A percentile compares a stretch with the other conserved stretches of the same genome.
These are phyloP conservation scores for Pristionchus pacificus DNA, from an alignment of 1,140 invertebrate species.

Conservation along the genomic window DNA sequence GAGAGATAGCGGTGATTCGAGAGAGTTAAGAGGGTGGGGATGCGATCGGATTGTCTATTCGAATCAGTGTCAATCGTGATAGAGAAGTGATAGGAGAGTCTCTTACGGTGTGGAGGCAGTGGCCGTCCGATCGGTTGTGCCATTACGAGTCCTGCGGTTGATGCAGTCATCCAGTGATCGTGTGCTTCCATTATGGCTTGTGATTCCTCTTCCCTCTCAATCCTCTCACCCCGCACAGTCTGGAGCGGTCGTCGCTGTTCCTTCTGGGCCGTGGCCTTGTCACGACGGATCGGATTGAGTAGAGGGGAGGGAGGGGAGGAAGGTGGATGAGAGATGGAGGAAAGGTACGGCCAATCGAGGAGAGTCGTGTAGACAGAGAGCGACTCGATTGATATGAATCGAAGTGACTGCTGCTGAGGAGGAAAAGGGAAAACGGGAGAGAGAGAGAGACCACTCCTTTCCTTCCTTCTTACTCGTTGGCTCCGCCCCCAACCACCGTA, in stretches of 20 bases:
- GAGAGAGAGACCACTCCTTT: neutral
- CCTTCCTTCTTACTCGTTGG: neutral
- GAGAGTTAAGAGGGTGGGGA: too few relatives aligned
- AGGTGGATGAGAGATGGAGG: too few relatives aligned
- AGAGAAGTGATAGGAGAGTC: too few relatives aligned
- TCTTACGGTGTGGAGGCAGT: neutral
- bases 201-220: too few relatives aligned
- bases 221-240: too few relatives aligned
- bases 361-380: too few relatives aligned
- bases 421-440: too few relatives aligned
- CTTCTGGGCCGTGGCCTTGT: neutral
- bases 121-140: neutral
- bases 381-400: neutral
- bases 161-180: neutral
- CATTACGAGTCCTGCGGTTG: neutral
- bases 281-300: neutral
- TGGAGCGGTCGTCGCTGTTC: too few relatives aligned
- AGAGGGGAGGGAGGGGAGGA: neutral
- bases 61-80: neutral
- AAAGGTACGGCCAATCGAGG: too few relatives aligned
- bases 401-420: slow-evolving; percentile 1
- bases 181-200: too few relatives aligned
- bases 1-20: too few relatives aligned
- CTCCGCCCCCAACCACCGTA: neutral
- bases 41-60: neutral